phyloP scores from a whole-genome alignment of 1,140 invertebrate genomes.

The Popillia japonica region DNA sequence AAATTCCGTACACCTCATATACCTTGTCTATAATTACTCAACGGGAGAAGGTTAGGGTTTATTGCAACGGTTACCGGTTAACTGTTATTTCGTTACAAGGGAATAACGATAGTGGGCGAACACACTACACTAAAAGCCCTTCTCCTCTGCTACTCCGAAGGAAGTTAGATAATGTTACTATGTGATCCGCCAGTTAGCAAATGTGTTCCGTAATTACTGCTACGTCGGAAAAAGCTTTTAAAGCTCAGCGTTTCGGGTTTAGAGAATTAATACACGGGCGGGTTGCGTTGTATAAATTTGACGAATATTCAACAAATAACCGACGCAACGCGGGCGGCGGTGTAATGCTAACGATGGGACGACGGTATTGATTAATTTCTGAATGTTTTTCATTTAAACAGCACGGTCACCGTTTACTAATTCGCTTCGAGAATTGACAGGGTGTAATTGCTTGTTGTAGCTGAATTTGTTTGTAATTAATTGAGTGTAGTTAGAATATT shows the following conservation, averaged over 20 bases:
- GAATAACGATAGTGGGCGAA: background rate
- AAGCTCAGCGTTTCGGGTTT: background rate
- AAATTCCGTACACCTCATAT: background rate
- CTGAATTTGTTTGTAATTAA: too few relatives aligned
- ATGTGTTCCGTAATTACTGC: background rate
- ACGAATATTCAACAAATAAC: background rate
- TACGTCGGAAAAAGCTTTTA: conserved; percentile 1
- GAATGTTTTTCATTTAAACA: background rate
- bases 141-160: background rate
- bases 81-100: background rate
- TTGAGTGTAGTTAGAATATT: too few relatives aligned
- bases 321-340: too few relatives aligned
- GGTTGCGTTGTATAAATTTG: background rate
- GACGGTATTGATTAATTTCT: conserved; percentile 2
- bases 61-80: background rate
- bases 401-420: background rate
- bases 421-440: background rate
- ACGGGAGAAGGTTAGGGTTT: background rate
- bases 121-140: background rate
- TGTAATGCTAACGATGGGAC: too few relatives aligned
- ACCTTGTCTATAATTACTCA: background rate
- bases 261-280: background rate
- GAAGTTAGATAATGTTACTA: conserved; percentile 6
- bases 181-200: background rate
- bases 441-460: background rate